Evolutionary conservation across 2,888 invertebrate species (phyloP), one percentile per base, ranked within the genome.

Genomic region (Cataglyphis rosenhaueri): DNA sequence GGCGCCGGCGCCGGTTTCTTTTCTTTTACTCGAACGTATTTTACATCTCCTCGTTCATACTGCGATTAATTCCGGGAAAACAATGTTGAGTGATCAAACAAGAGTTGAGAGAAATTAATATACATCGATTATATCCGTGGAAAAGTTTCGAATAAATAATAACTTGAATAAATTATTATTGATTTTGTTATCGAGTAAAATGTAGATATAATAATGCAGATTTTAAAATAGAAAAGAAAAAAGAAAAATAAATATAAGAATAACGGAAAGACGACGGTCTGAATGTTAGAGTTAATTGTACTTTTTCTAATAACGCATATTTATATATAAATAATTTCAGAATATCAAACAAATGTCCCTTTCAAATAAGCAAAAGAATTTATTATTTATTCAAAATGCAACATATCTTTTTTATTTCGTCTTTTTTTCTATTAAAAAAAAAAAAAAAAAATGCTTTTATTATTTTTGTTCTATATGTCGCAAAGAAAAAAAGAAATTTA

Each of bases 1-100:
- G 29, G n/a, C 66, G 44, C 44, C 18, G 44, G 38, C 41, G 44
- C 59, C 57, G 25, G 32, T 44, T 70, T 79, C 75, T 76, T 76
- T 76, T 65, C 52, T 57, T 29, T n/a, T 0, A 57, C 15, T 15
- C 10, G 15, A 29, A 8, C 10, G 12, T 59, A 44, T 44, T 52
- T 65, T 55, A 38, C 68, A 41, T 44, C 41, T 59, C 32, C 41
- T 59, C 32, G 32, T 41, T 35, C 25, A 15, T 12, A 10, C 12
- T 10, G 21, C 8, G 21, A 68, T 59, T 29, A 25, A 79, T 78
- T 8, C 10, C 18, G 48, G 5, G 29, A 41, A 64, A 29, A 15
- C 29, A 3, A 35, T 35, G 32, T 62, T 32, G 25, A 64, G 15
- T 35, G 21, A 64, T 64, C 3, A 10, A 6, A 32, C 9, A 41